Evolutionary conservation across 1,140 invertebrate genomes (phyloP), one percentile per base, ranked within the genome.

Genomic region (Hydropsyche tenuis): DNA sequence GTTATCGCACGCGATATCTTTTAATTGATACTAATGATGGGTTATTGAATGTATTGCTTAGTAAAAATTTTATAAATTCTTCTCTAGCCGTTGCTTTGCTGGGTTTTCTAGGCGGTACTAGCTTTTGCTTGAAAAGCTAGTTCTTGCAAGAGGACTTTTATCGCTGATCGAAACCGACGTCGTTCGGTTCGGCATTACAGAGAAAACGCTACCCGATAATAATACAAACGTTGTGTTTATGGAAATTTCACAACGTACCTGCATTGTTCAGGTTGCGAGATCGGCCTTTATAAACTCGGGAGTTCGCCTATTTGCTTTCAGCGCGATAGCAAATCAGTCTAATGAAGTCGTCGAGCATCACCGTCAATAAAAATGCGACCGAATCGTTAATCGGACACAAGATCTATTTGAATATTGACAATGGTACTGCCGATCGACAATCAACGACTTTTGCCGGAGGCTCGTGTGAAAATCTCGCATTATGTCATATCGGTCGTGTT

Each of bases 191-290:
- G 30, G 64, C 71, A 60, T 60, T 60, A 60, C 23, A 60, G 56
- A 60, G 43, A 48, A 60, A 73, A 53, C 53, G 23, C 42, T 64
- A 56, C 43, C 62, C 62, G 66, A 45, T 62, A 48, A 60, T 60
- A 60, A 74, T 69, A 63, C 65, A 56, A 68, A 64, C 42, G 65
- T 69, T 64, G 73, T 74, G 73, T 64, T 74, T 74, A 74, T 74
- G 73, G 73, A 74, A 69, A 74, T 74, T 74, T 51, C 64, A 69
- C 56, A 68, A 37, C 27, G 56, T 64, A 65, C 37, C 56, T 56
- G 56, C 72, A 69, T 73, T 69, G 71, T 73, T 66, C 71, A 64
- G 37, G 46, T 53, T n/a, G 23, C 23, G 23, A 37, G 43, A 68
- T 46, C 63, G 20, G 45, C 45, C 45, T 51, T 48, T n/a, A 46